phyloP scores from a whole-genome alignment of 2,888 invertebrate genomes.

The Macrosiphum euphorbiae region DNA sequence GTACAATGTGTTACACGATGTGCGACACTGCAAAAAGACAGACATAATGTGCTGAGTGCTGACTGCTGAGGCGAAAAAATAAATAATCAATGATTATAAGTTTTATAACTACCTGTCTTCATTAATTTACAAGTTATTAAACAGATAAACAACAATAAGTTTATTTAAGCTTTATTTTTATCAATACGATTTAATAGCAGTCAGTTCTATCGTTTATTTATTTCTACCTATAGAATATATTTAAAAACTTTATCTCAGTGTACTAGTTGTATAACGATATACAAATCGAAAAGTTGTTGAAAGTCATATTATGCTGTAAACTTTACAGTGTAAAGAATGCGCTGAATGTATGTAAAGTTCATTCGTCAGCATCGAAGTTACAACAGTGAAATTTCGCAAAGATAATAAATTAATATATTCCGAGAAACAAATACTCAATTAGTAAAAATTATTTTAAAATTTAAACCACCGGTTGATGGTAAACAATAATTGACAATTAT shows the following conservation, averaged over 20 bases:
- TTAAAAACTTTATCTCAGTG: neutral
- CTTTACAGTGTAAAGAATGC: neutral
- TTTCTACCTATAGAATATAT: neutral
- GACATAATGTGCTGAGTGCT: neutral
- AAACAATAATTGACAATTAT: neutral
- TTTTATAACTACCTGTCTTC: neutral
- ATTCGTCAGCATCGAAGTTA: neutral
- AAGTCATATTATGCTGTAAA: neutral
- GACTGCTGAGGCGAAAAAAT: neutral
- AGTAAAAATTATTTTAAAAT: neutral
- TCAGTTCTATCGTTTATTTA: neutral
- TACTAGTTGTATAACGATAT: neutral
- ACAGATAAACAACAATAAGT: neutral
- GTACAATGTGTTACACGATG: neutral
- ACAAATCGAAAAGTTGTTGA: neutral
- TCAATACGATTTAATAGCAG: neutral
- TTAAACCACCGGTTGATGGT: neutral
- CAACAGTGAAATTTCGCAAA: neutral
- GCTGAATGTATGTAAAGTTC: neutral
- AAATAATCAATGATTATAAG: neutral
- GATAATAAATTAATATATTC: neutral
- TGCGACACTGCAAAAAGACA: neutral
- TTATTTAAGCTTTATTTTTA: neutral
- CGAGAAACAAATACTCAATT: neutral
- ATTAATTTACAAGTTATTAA: neutral